Percentiles rank a stretch among this genome's conserved stretches.
phyloP scores from a whole-genome alignment of 2,797 vertebrate species.

The Syndactyla subalaris region DNA sequence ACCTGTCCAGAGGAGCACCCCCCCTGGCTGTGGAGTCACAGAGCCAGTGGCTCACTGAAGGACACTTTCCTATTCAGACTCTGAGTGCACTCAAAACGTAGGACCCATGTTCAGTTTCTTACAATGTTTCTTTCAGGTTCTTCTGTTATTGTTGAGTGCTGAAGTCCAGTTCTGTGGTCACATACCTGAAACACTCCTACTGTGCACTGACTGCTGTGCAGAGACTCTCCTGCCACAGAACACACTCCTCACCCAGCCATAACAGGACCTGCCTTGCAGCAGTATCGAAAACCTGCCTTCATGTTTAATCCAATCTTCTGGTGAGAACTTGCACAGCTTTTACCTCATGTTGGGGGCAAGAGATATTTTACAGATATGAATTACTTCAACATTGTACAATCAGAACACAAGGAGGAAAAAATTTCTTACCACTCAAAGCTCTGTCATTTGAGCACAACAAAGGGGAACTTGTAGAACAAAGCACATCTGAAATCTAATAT shows the following conservation, averaged over 20 bases:
- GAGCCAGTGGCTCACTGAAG: not conserved
- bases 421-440: not conserved
- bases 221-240: not conserved
- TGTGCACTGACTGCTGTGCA: fast-evolving
- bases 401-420: not conserved
- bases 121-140: fast-evolving
- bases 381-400: not conserved
- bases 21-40: fast-evolving
- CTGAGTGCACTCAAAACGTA: too few relatives aligned
- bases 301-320: not conserved
- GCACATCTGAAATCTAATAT: not conserved
- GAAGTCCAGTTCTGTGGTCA: not conserved
- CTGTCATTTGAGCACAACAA: not conserved
- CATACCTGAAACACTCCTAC: fast-evolving
- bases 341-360: not conserved
- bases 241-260: fast-evolving
- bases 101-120: not conserved
- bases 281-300: not conserved
- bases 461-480: not conserved
- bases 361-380: not conserved
- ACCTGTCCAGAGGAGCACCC: fast-evolving
- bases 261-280: fast-evolving
- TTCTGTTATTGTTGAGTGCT: not conserved
- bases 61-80: not conserved
- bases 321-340: not conserved